Evolutionary conservation across 2,888 invertebrate species (phyloP).

Genomic region (Galerucella calmariensis): DNA sequence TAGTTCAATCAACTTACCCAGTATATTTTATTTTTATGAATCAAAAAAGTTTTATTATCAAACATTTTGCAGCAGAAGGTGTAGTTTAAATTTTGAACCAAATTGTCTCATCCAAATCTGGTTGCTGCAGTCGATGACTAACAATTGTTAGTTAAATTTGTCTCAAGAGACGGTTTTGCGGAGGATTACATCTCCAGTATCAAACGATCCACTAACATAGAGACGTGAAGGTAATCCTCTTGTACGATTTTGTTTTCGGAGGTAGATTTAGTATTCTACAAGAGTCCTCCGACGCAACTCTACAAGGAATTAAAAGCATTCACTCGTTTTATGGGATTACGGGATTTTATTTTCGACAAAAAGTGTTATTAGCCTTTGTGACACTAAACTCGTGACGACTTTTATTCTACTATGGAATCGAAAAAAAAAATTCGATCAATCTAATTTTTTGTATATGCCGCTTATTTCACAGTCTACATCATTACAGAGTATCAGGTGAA

Average conservation of each 20-base stretch:
- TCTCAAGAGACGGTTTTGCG: constrained; percentile 38
- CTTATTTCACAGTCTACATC: no score
- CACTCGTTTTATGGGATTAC: constrained; percentile 34
- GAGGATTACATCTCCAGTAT: constrained; percentile 40
- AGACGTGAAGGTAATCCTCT: constrained; percentile 45
- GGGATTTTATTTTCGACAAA: constrained; percentile 29
- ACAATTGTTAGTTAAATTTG: constrained; percentile 37
- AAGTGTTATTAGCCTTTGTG: constrained; percentile 18
- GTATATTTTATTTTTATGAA: no score
- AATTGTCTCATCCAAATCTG: constrained; percentile 3
- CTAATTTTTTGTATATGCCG: no score
- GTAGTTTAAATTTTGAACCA: neutral
- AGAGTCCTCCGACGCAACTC: constrained; percentile 33
- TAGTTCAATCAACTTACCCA: no score
- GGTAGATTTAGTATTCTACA: constrained; percentile 35
- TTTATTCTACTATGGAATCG: neutral
- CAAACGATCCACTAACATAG: constrained; percentile 39
- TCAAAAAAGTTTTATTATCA: no score
- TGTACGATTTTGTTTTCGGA: constrained; percentile 37
- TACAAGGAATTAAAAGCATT: constrained; percentile 38
- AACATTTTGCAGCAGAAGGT: no score
- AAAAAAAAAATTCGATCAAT: no score
- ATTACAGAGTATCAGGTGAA: no score
- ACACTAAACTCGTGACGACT: neutral
- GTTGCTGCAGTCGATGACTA: constrained; percentile 21